Conservation (phyloP, 2,113 vertebrate genomes). For the Pygoscelis adeliae region DNA sequence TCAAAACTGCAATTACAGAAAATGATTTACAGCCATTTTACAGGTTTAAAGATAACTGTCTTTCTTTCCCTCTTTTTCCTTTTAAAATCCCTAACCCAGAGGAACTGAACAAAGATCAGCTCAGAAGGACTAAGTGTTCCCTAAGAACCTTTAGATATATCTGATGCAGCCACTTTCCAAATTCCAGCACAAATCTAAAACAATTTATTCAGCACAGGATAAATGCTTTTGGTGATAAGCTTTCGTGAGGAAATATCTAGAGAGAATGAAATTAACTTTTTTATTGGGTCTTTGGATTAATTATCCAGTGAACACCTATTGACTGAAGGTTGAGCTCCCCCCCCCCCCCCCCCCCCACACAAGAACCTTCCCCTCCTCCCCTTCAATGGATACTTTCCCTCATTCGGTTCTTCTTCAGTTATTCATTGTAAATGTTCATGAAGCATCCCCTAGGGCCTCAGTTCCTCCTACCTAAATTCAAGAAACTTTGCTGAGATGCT, state of each 20-base stretch:
- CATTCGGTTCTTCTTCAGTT: background rate
- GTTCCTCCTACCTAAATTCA: background rate
- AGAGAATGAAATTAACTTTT: slow-evolving; percentile 17
- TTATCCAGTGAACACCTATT: slow-evolving; percentile 11
- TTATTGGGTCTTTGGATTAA: slow-evolving; percentile 2
- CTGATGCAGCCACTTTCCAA: background rate
- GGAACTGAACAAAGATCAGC: background rate
- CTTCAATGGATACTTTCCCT: background rate
- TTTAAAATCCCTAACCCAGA: background rate
- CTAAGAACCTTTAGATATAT: slow-evolving; percentile 19
- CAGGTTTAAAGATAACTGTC: background rate
- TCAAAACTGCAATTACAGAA: background rate
- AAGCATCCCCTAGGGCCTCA: background rate
- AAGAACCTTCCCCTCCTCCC: too few relatives aligned
- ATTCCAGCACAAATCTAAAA: slow-evolving; percentile 14
- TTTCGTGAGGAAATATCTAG: slow-evolving; percentile 8
- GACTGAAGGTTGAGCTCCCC: background rate
- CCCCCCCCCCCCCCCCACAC: background rate
- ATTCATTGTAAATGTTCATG: background rate
- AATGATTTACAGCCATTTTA: background rate
- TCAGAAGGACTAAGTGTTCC: slow-evolving; percentile 1
- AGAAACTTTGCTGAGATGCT: background rate
- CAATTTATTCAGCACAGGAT: background rate
- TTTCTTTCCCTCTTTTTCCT: background rate
- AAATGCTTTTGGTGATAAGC: slow-evolving; percentile 21